Evolutionary conservation across 2,888 invertebrate species (phyloP).

Genomic region (Acanthoscelides obtectus): DNA sequence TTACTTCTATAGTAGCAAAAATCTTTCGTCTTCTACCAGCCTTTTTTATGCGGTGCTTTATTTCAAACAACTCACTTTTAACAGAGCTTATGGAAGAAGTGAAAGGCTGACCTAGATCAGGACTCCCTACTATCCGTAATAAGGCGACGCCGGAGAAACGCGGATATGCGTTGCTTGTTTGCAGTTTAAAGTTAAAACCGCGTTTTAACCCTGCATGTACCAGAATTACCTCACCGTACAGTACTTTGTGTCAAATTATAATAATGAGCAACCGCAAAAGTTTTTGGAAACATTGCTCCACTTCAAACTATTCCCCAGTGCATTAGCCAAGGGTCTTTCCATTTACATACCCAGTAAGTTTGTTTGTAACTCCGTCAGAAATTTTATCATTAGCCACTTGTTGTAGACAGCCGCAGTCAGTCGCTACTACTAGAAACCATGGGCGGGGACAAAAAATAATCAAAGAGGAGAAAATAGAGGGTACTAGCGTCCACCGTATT

Average conservation of each 20-base stretch:
- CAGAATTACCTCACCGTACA: background rate
- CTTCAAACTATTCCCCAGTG: background rate
- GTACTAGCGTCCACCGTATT: too few species aligned
- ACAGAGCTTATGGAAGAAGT: too few species aligned
- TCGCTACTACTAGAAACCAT: background rate
- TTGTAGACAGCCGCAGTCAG: background rate
- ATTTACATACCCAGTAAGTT: background rate
- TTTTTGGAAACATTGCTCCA: background rate
- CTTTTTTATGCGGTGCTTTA: too few species aligned
- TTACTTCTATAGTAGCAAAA: too few species aligned
- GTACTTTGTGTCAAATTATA: background rate
- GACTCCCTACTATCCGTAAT: background rate
- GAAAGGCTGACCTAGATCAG: too few species aligned
- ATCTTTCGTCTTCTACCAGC: too few species aligned
- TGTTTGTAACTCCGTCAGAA: background rate
- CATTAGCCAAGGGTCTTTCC: background rate
- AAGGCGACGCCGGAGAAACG: too few species aligned
- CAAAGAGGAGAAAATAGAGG: too few species aligned
- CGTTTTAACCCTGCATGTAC: background rate
- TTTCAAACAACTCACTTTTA: too few species aligned
- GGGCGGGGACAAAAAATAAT: too few species aligned
- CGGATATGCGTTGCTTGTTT: too few species aligned
- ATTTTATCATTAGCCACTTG: background rate
- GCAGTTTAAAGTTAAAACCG: too few species aligned
- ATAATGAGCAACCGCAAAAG: background rate